Percentiles rank a stretch among this genome's conserved stretches.
Evolutionary conservation across 1,140 invertebrate genomes (phyloP).

Genomic region (Drosophila baimaii): DNA sequence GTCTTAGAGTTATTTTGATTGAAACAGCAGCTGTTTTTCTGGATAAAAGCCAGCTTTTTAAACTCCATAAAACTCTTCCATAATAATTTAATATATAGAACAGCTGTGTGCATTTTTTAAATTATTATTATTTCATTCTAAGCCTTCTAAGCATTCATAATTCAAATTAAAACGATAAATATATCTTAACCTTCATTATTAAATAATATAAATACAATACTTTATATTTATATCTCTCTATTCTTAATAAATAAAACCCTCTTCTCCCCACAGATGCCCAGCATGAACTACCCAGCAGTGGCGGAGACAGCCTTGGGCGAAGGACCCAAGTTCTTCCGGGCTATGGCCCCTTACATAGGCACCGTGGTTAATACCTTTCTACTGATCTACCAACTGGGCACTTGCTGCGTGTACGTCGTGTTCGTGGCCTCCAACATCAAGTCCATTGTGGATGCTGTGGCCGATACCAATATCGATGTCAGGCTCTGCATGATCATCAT

Average conservation of each 20-base stretch:
- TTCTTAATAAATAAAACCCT: not conserved
- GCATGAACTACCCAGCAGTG: conserved; percentile 89
- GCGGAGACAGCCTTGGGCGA: conserved; percentile 89
- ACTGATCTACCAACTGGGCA: conserved; percentile 93
- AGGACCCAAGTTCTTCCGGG: conserved; percentile 87
- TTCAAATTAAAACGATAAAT: too few relatives aligned
- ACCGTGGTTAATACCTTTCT: conserved; percentile 89
- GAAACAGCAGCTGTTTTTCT: not conserved
- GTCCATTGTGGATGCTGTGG: conserved; percentile 85
- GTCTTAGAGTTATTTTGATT: not conserved
- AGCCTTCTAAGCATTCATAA: too few relatives aligned
- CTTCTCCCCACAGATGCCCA: conserved; percentile 85
- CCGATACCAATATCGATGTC: conserved; percentile 84
- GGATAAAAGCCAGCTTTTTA: not conserved
- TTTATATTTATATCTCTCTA: too few relatives aligned
- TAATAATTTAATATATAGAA: not conserved
- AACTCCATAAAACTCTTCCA: too few relatives aligned
- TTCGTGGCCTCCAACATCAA: conserved; percentile 91
- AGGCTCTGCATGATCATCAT: conserved; percentile 88
- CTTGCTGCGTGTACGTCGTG: conserved; percentile 94
- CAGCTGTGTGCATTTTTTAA: not conserved
- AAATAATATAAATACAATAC: not conserved
- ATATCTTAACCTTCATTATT: too few relatives aligned
- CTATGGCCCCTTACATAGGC: conserved; percentile 87
- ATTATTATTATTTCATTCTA: not conserved